Evolutionary conservation across 2,888 invertebrate species (phyloP), one percentile per base, ranked within the genome.

Genomic region (Andricus quercusramuli): DNA sequence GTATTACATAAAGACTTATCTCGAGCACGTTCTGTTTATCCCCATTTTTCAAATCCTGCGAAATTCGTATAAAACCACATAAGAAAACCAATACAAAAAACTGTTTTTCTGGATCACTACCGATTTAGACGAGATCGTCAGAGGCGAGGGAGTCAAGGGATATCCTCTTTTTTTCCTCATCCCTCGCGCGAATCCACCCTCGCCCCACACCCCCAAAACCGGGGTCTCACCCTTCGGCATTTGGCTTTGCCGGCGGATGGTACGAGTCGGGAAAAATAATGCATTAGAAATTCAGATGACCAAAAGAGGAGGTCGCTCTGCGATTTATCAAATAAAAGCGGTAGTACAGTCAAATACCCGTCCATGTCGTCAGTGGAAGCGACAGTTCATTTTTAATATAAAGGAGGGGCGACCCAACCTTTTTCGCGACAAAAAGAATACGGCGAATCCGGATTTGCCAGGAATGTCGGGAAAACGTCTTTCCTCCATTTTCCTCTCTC

Each of bases 311-410:
- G 90, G 88, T 87, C 84, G 89, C 84, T 78, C 81, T 83, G 86
- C 90, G 90, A 91, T 91, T 91, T 91, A 91, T 91, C 91, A 91
- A 91, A 91, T 90, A 88, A 90, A 90, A 89, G 89, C 89, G 88
- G 86, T 85, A 88, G 88, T 90, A 90, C 90, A 91, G 91, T 90
- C 90, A 91, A 92, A 93, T 92, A 89, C 91, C 91, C 90, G 90
- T 90, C 89, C 86, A 85, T 88, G 91, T 91, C 90, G 90, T 91
- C 92, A 89, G 90, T 92, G 92, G 90, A 88, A 89, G 90, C 91
- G 93, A 93, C 93, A 92, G 92, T 93, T 93, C 93, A 93, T 93
- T 93, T 93, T 93, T 93, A 93, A 92, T 93, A 93, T 91, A 90
- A 91, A 91, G 89, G 87, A 87, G 86, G 81, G 84, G 78, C 78